Percentiles rank a stretch among this genome's conserved stretches.
phyloP scores from a whole-genome alignment of 1,140 invertebrate genomes.

The Bombus haemorrhoidalis region DNA sequence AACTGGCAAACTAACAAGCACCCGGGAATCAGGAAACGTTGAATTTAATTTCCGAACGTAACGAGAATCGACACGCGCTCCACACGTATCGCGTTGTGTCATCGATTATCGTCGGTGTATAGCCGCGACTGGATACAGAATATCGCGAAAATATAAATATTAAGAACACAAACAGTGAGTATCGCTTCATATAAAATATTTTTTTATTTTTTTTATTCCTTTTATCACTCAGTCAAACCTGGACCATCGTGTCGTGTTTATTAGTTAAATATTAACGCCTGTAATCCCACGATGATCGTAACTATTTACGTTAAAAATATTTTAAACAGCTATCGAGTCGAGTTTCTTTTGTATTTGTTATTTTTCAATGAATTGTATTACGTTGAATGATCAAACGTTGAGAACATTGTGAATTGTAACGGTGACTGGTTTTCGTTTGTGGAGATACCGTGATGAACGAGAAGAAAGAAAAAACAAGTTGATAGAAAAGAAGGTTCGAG shows the following conservation, averaged over 20 bases:
- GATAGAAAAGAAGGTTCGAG: constrained; percentile 13
- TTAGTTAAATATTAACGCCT: not conserved
- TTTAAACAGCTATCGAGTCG: not conserved
- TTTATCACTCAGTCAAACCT: not conserved
- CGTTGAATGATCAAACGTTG: not conserved
- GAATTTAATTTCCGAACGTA: constrained; percentile 34
- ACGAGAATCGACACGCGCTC: not conserved
- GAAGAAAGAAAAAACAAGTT: not conserved
- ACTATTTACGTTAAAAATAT: not conserved
- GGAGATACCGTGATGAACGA: not conserved
- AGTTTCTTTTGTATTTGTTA: not conserved
- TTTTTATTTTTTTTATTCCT: not conserved
- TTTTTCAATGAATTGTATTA: no score
- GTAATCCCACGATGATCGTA: not conserved
- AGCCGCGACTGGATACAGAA: not conserved
- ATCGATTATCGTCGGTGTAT: constrained; percentile 4
- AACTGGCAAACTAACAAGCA: constrained; percentile 35
- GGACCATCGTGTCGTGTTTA: not conserved
- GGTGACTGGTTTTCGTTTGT: not conserved
- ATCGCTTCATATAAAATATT: not conserved
- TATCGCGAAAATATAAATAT: constrained; percentile 25
- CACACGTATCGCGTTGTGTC: not conserved
- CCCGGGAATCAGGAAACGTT: constrained; percentile 3
- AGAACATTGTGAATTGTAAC: not conserved
- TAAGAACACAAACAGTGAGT: constrained; percentile 2